Percentiles rank a stretch among this genome's conserved stretches.
phyloP scores from a whole-genome alignment of 2,888 invertebrate species.

The Galerucella calmariensis region DNA sequence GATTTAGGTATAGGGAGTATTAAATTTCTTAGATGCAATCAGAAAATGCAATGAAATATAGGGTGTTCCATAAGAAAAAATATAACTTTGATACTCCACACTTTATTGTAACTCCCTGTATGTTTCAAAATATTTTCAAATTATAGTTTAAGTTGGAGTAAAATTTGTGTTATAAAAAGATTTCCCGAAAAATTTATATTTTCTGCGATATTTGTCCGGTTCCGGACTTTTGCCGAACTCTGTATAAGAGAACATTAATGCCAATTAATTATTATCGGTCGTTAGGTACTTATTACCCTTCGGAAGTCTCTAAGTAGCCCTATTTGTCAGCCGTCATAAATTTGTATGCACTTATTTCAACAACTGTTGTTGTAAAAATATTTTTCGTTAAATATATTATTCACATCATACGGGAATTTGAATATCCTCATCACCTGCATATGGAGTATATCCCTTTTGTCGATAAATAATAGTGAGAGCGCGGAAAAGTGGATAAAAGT shows the following conservation, averaged over 20 bases:
- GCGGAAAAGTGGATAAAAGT: conserved; percentile 17
- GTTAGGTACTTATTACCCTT: background rate
- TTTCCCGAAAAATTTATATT: too few relatives aligned
- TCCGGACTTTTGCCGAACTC: too few relatives aligned
- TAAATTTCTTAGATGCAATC: too few relatives aligned
- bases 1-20: too few relatives aligned
- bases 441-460: background rate
- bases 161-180: too few relatives aligned
- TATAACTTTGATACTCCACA: too few relatives aligned
- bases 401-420: conserved; percentile 18
- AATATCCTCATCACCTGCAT: conserved; percentile 22
- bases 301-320: conserved; percentile 5
- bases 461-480: conserved; percentile 19
- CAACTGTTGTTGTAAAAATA: conserved; percentile 4
- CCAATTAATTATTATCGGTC: background rate
- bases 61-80: too few relatives aligned
- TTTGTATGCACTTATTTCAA: conserved; percentile 17
- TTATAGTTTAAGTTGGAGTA: too few relatives aligned
- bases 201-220: too few relatives aligned
- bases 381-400: background rate
- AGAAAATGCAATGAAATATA: too few relatives aligned
- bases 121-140: too few relatives aligned
- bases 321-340: conserved; percentile 8
- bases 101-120: too few relatives aligned
- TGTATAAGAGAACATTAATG: background rate